These are phyloP conservation scores for Carapus acus DNA, from an alignment of 2,797 vertebrate species.

Conservation along the genomic window DNA sequence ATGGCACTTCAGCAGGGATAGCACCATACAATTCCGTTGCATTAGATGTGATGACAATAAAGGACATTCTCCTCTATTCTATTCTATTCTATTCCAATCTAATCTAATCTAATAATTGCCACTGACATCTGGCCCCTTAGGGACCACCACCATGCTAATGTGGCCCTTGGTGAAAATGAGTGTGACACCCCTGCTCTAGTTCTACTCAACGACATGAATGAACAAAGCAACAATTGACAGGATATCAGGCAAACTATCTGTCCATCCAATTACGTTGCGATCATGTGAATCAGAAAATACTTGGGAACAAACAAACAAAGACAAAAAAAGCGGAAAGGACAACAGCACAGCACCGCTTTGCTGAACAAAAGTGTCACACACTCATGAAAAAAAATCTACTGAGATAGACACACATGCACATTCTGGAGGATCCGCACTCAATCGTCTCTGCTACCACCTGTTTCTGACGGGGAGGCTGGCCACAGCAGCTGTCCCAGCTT, in stretches of 20 bases:
- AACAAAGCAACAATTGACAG: not conserved
- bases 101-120: too few relatives aligned
- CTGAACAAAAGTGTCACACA: conserved; percentile 9
- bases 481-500: conserved; percentile 56
- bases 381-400: conserved; percentile 17
- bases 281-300: not conserved
- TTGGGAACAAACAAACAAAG: conserved; percentile 1
- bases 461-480: conserved; percentile 52
- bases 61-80: too few relatives aligned
- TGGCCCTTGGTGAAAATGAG: too few relatives aligned
- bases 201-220: too few relatives aligned
- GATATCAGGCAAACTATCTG: conserved; percentile 8
- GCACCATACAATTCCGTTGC: too few relatives aligned
- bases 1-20: too few relatives aligned
- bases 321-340: conserved; percentile 27
- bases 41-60: too few relatives aligned
- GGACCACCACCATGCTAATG: too few relatives aligned
- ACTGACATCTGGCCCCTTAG: too few relatives aligned
- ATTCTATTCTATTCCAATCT: too few relatives aligned
- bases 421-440: conserved; percentile 40
- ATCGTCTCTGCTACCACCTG: conserved; percentile 56
- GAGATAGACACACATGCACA: conserved; percentile 26
- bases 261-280: conserved; percentile 33
- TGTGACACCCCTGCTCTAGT: too few relatives aligned
- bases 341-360: conserved; percentile 36